These are phyloP conservation scores for Rhipidura dahli DNA, from an alignment of 2,113 vertebrate species.

Conservation along the genomic window DNA sequence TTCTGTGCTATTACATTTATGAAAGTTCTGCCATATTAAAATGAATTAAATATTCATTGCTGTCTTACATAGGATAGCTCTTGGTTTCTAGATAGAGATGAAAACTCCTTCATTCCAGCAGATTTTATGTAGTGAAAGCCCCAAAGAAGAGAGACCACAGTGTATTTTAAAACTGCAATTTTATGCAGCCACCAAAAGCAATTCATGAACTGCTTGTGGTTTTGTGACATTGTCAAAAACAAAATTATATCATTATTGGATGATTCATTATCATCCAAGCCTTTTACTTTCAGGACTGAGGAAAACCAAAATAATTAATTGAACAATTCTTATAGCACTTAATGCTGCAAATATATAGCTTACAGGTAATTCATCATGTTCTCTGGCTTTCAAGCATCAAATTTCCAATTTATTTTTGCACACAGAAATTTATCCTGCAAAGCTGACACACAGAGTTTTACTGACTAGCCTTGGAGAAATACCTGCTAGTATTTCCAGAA, in stretches of 20 bases:
- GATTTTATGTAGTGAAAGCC: neutral
- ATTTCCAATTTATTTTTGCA: neutral
- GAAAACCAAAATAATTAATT: conserved; percentile 12
- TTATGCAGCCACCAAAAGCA: conserved; percentile 30
- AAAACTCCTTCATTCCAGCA: conserved; percentile 30
- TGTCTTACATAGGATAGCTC: neutral
- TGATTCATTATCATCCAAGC: neutral
- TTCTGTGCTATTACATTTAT: neutral
- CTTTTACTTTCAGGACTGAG: neutral
- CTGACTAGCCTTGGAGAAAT: neutral
- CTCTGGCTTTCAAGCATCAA: neutral
- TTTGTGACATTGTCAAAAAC: conserved; percentile 6
- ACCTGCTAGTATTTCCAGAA: neutral
- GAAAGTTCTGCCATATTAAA: neutral
- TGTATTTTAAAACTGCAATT: conserved; percentile 20
- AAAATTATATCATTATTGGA: neutral
- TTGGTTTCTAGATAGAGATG: neutral
- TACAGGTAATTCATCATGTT: neutral
- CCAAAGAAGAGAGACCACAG: neutral
- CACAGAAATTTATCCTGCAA: neutral
- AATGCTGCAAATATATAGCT: neutral
- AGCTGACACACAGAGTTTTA: neutral
- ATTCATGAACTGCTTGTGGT: conserved; percentile 27
- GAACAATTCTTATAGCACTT: neutral
- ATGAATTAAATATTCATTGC: neutral